A percentile compares a stretch with the other conserved stretches of the same genome.
phyloP scores from a whole-genome alignment of 2,113 vertebrate genomes.

The Centropristis striata region DNA sequence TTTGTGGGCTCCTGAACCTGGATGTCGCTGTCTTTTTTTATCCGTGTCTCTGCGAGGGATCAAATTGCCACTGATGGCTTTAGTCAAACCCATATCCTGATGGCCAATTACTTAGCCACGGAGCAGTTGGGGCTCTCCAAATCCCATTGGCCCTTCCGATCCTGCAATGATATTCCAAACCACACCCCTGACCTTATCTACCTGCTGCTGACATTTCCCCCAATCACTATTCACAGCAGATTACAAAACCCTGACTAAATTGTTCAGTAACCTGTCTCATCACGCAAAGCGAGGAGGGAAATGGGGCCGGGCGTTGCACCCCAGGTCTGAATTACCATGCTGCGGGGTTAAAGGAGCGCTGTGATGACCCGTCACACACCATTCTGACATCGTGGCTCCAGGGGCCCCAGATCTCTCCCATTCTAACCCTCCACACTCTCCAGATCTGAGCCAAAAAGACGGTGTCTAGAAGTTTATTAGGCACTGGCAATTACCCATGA shows the following conservation, averaged over 20 bases:
- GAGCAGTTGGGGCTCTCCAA: constrained; percentile 45
- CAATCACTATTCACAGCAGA: constrained; percentile 50
- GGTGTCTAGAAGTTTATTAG: constrained; percentile 82
- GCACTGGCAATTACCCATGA: constrained; percentile 84
- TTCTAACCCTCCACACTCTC: constrained; percentile 28
- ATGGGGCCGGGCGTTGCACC: constrained; percentile 31
- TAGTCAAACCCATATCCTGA: constrained; percentile 35
- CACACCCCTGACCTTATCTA: constrained; percentile 56
- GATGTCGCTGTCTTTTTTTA: constrained; percentile 6
- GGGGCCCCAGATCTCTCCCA: constrained; percentile 57
- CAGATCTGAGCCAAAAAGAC: constrained; percentile 57
- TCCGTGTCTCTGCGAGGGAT: constrained; percentile 19
- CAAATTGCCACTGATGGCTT: constrained; percentile 37
- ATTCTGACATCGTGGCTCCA: constrained; percentile 55
- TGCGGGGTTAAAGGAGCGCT: constrained; percentile 57
- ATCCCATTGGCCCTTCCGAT: constrained; percentile 57
- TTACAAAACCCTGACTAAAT: constrained; percentile 56
- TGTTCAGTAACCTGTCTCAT: constrained; percentile 53
- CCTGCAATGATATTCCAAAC: constrained; percentile 52
- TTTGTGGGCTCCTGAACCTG: constrained; percentile 3
- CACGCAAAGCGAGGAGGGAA: constrained; percentile 47
- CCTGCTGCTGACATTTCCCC: constrained; percentile 38
- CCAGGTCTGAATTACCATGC: constrained; percentile 63
- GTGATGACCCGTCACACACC: constrained; percentile 69
- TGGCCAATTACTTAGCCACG: constrained; percentile 65